Evolutionary conservation across 2,888 invertebrate species (phyloP).

Genomic region (Argyra leucocephala): DNA sequence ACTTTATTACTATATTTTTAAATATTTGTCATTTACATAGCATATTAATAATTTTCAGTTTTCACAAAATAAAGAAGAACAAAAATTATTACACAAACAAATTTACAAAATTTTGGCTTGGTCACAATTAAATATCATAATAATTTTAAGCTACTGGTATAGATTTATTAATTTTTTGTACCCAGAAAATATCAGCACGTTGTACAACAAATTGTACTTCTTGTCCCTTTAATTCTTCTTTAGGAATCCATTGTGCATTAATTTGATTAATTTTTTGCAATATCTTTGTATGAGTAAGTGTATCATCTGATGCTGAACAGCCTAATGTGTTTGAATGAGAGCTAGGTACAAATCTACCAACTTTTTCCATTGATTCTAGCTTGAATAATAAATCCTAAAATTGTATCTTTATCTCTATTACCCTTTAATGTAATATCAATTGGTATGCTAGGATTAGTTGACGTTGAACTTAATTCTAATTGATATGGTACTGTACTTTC

Average conservation of each 20-base stretch:
- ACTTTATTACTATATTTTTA: too few species aligned
- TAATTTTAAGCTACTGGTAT: not conserved
- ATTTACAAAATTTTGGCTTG: too few species aligned
- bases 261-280: constrained; percentile 49
- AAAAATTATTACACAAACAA: too few species aligned
- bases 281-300: constrained; percentile 60
- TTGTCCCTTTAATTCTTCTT: constrained; percentile 51
- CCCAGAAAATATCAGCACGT: constrained; percentile 5
- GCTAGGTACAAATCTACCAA: constrained; percentile 54
- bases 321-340: constrained; percentile 41
- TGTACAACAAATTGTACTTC: constrained; percentile 32
- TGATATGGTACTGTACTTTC: constrained; percentile 50
- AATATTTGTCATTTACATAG: too few species aligned
- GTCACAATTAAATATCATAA: too few species aligned
- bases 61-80: too few species aligned
- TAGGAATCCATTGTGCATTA: constrained; percentile 56
- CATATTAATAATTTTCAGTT: too few species aligned
- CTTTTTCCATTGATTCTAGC: constrained; percentile 51
- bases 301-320: constrained; percentile 40
- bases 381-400: constrained; percentile 59
- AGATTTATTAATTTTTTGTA: not conserved
- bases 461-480: constrained; percentile 40
- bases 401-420: constrained; percentile 44
- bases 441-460: constrained; percentile 40
- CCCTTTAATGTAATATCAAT: constrained; percentile 43